phyloP scores from a whole-genome alignment of 1,140 invertebrate genomes.

The Hesperophylax magnus region DNA sequence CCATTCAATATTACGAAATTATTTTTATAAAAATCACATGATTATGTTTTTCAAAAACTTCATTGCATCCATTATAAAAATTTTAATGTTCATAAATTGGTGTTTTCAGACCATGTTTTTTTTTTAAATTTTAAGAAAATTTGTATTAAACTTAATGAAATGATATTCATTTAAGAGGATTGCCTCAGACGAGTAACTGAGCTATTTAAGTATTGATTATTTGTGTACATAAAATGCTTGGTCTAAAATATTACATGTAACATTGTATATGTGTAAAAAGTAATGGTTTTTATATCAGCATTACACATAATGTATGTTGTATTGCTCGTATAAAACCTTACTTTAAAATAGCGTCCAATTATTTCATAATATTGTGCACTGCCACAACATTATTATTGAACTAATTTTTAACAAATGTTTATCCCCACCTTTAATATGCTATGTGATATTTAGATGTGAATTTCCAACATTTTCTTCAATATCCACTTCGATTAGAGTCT shows the following conservation, averaged over 20 bases:
- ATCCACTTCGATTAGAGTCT: neutral
- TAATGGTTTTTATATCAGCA: slow-evolving; percentile 16
- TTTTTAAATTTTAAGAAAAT: slow-evolving; percentile 11
- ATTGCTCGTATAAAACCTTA: neutral
- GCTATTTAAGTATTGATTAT: neutral
- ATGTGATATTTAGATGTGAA: slow-evolving; percentile 29
- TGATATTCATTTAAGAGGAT: slow-evolving; percentile 11
- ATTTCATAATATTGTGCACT: neutral
- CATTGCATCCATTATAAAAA: too few species aligned
- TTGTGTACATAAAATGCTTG: slow-evolving; percentile 25
- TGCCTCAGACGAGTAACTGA: neutral
- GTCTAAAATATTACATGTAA: slow-evolving; percentile 25
- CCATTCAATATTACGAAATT: too few species aligned
- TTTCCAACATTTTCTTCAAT: slow-evolving; percentile 20
- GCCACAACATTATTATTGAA: slow-evolving; percentile 2
- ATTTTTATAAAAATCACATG: too few species aligned
- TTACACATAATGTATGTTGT: neutral
- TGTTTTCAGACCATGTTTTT: slow-evolving; percentile 18
- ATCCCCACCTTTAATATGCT: slow-evolving; percentile 11
- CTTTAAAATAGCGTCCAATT: slow-evolving; percentile 10
- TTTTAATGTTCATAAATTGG: neutral
- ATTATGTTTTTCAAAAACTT: too few species aligned
- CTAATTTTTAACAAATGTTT: slow-evolving; percentile 5
- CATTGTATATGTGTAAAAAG: neutral
- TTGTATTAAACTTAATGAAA: neutral